Evolutionary conservation across 2,797 vertebrate genomes (phyloP), one percentile per base, ranked within the genome.

Genomic region (Chloroceryle inda): DNA sequence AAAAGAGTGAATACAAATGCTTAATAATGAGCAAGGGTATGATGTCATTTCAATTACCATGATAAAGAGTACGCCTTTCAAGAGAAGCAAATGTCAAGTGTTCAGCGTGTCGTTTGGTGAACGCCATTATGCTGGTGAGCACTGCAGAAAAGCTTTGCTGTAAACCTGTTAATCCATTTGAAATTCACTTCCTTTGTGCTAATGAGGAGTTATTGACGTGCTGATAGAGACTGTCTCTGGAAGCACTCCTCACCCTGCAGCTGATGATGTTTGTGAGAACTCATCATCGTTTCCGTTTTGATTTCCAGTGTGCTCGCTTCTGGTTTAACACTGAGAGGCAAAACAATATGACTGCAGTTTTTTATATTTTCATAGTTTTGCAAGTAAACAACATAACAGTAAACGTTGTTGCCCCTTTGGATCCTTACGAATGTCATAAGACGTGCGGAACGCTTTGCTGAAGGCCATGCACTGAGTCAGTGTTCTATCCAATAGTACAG

Each of bases 81-180:
- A 62, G 66, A 75, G 62, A 83, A 86, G 38, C 42, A 73, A 88
- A 69, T 63, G 47, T 62, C 76, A 78, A 78, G 69, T 5, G 4
- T 80, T 50, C 67, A 64, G 47, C 16, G 8, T 9, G 3, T 21
- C 1, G 1, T 49, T 74, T 24, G 45, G 67, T 72, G 84, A 78
- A 69, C 19, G 47, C 75, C 89, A 88, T 29, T 14, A 50, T 16
- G 59, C 79, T 88, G 79, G 22, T 40, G 79, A 89, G 76, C 69
- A 5, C 38, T 38, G 38, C 52, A 44, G 87, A 83, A 78, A 84
- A 75, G 73, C 87, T 91, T 44, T 64, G 81, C 75, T 59, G 76
- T 35, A 89, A 89, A 78, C 38, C 76, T 84, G 75, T 55, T 83
- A 87, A 91, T 94, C 50, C 73, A 59, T 75, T 83, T 81, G 21